These are phyloP conservation scores for Electrona antarctica DNA, from an alignment of 2,113 vertebrate genomes.

Conservation along the genomic window DNA sequence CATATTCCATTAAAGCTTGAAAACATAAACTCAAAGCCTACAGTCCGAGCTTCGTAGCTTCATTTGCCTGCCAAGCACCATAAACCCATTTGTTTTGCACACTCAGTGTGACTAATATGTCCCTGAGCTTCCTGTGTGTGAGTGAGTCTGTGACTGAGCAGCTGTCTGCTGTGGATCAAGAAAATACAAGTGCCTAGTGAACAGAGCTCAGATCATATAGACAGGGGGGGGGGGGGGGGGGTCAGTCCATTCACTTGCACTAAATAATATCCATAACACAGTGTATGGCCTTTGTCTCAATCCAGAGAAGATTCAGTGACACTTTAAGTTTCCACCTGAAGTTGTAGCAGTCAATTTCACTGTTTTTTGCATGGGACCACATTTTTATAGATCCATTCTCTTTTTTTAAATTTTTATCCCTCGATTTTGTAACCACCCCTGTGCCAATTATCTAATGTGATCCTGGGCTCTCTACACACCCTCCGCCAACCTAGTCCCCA, in stretches of 20 bases:
- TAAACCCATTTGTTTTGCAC: too few relatives aligned
- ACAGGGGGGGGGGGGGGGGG: too few relatives aligned
- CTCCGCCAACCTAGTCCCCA: too few relatives aligned
- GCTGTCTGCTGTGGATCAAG: neutral
- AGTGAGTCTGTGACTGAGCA: neutral
- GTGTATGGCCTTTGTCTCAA: constrained; percentile 37
- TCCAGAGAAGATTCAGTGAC: neutral
- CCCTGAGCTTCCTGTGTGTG: constrained; percentile 2
- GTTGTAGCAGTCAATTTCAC: neutral
- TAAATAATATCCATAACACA: constrained; percentile 26
- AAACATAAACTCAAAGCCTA: too few relatives aligned
- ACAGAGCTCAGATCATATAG: too few relatives aligned
- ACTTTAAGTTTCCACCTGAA: constrained; percentile 2
- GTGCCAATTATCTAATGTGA: too few relatives aligned
- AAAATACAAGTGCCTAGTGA: neutral
- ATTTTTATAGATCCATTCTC: neutral
- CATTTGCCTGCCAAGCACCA: too few relatives aligned
- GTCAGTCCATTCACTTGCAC: neutral
- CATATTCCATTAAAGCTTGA: too few relatives aligned
- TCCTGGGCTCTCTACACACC: too few relatives aligned
- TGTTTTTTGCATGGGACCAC: neutral
- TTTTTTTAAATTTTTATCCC: too few relatives aligned
- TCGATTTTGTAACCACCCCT: too few relatives aligned
- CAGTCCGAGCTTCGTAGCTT: too few relatives aligned
- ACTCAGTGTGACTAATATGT: neutral